Conservation (phyloP, 2,113 vertebrate species). For the Capreolus pygargus region DNA sequence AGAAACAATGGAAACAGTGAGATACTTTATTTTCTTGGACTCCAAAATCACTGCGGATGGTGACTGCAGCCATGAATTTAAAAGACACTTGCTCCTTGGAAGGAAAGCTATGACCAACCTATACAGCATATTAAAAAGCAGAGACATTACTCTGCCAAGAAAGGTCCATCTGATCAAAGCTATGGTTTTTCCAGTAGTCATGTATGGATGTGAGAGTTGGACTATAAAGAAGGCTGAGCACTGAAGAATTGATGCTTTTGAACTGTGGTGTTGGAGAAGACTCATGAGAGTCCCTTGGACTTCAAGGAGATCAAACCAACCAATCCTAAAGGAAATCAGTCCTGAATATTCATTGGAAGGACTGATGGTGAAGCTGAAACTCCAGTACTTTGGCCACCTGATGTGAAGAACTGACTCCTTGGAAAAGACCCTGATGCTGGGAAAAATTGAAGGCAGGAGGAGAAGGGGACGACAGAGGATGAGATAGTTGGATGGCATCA, state of each 20-base stretch:
- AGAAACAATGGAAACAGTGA: neutral
- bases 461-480: neutral
- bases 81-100: neutral
- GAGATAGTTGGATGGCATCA: neutral
- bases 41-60: neutral
- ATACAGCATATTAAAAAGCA: neutral
- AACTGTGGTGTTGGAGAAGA: neutral
- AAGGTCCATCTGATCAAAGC: neutral
- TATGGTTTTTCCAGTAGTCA: neutral
- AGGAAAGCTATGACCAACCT: neutral
- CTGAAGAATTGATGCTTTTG: neutral
- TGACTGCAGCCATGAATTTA: neutral
- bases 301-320: neutral
- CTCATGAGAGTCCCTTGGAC: neutral
- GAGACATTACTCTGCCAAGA: neutral
- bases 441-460: neutral
- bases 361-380: neutral
- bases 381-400: neutral
- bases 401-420: neutral
- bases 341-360: neutral
- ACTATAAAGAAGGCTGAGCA: neutral
- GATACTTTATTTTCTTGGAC: neutral
- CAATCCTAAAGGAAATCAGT: neutral
- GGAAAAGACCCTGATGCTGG: neutral
- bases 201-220: neutral